phyloP scores from a whole-genome alignment of 2,888 invertebrate genomes.

The Aphidius colemani region DNA sequence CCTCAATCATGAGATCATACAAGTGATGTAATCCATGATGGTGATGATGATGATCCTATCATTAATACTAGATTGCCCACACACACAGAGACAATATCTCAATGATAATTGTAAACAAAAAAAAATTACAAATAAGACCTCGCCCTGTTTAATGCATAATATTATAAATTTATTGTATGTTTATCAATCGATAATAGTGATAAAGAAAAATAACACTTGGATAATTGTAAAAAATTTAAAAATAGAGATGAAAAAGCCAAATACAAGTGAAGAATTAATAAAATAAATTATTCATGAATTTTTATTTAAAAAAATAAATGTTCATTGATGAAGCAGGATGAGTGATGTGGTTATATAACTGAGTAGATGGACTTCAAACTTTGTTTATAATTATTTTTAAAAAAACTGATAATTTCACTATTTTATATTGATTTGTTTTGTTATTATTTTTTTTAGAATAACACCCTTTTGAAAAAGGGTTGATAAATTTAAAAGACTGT shows the following conservation, averaged over 20 bases:
- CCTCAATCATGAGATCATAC: slow-evolving; percentile 49
- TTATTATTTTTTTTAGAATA: slow-evolving; percentile 42
- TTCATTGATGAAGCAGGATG: too few species aligned
- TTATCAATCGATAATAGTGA: too few species aligned
- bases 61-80: slow-evolving; percentile 29
- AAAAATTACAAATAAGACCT: slow-evolving; percentile 14
- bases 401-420: not conserved
- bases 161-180: too few species aligned
- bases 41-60: slow-evolving; percentile 34
- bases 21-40: slow-evolving; percentile 46
- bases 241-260: not conserved
- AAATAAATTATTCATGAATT: not conserved
- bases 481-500: slow-evolving; percentile 35
- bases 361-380: too few species aligned
- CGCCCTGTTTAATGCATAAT: slow-evolving; percentile 7
- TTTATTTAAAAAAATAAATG: not conserved
- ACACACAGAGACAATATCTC: slow-evolving; percentile 6
- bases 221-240: not conserved
- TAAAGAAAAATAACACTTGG: not conserved
- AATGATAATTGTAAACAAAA: not conserved
- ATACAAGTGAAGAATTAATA: not conserved
- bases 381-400: too few species aligned
- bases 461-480: slow-evolving; percentile 52
- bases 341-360: too few species aligned
- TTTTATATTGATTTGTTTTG: slow-evolving; percentile 14